Base-by-base conservation (phyloP, 2,797 vertebrate species). In the Adelosebastes latens region DNA sequence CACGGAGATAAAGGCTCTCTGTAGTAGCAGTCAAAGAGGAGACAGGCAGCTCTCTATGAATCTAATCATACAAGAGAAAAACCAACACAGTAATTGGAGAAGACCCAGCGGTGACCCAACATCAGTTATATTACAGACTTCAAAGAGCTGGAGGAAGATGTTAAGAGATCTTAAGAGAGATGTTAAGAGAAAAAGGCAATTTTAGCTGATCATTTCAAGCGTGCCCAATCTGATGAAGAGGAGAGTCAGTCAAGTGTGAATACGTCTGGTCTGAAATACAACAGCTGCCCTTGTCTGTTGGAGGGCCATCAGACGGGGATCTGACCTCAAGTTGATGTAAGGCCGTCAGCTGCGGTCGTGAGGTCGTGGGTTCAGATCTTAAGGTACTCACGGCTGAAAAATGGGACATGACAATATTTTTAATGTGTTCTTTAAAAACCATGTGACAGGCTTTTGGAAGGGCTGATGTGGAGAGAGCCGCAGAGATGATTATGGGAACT, bases 101-200 rank as follows among this genome's bases (percentile, higher is more conserved):
- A 78, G 94, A 92, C 89, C 92, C 68, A 74, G 84, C 75, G 2
- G 76, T 93, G 90, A 90, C 92, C 92, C 87, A 70, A 80, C 84
- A 75, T 93, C 89, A 87, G 92, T 91, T 90, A 90, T 94, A 95
- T 95, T 93, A 94, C 87, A 86, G 81, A 94, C 94, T 94, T 96
- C 95, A 96, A 96, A 96, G 94, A 85, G 81, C 85, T 87, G 89
- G 85, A 91, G 88, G 84, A 89, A 94, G 91, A 94, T 92, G 91
- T 90, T 91, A 85, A 70, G 77, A 94, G 94, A 95, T 95, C 93
- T 87, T 86, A 79, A 72, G 89, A 89, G 92, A 89, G 90, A 94
- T 86, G 88, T 75, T 85, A 56, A 77, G 86, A 84, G 87, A 84
- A 93, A 87, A 88, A 80, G 29, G 90, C 88, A 93, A 94, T 95